phyloP scores from a whole-genome alignment of 2,797 vertebrate genomes.

The Helarctos malayanus region DNA sequence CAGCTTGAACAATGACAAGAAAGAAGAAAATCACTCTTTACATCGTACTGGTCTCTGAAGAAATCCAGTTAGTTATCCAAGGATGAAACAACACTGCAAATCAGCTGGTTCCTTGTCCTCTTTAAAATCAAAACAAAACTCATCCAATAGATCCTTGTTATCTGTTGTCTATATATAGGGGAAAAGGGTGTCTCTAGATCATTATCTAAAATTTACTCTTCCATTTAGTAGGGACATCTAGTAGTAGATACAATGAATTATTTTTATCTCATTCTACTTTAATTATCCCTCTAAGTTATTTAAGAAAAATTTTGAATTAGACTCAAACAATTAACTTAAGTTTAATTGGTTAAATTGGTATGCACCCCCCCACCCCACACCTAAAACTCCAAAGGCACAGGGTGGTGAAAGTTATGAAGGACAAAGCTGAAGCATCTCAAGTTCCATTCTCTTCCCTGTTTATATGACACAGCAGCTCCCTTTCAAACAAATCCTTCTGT shows the following conservation, averaged over 20 bases:
- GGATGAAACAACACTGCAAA: not conserved
- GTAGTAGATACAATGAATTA: conserved; percentile 22
- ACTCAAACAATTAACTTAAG: not conserved
- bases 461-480: not conserved
- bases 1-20: not conserved
- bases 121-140: conserved; percentile 57
- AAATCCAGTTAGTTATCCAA: conserved; percentile 10
- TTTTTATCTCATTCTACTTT: conserved; percentile 52
- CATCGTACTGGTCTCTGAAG: not conserved
- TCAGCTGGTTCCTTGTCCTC: not conserved
- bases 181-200: not conserved
- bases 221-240: not conserved
- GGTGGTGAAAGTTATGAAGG: not conserved
- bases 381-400: not conserved
- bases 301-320: not conserved
- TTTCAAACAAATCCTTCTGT: not conserved
- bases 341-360: not conserved
- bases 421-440: not conserved
- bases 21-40: conserved; percentile 13
- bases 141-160: not conserved
- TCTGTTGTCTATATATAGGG: not conserved
- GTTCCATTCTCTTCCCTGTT: not conserved
- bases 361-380: not conserved
- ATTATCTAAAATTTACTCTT: conserved; percentile 52
- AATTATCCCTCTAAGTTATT: not conserved